Evolutionary conservation across 2,888 invertebrate species (phyloP).

Genomic region (Cataglyphis rosenhaueri): DNA sequence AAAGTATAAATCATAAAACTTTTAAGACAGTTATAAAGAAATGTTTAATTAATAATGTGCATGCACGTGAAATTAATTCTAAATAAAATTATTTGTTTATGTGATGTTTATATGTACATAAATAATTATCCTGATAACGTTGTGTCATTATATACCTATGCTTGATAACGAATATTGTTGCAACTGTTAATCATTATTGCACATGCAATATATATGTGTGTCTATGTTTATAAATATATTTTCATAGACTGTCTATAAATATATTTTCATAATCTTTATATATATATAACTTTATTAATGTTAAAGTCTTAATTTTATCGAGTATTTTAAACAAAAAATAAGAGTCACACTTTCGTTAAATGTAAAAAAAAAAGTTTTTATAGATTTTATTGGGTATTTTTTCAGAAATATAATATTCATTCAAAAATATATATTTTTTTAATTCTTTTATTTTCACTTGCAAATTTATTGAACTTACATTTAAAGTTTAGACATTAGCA

Average conservation of each 20-base stretch:
- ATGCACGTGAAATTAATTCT: not conserved
- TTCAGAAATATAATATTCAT: not conserved
- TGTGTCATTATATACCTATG: not conserved
- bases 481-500: not conserved
- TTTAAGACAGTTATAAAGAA: not conserved
- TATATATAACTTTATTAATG: not conserved
- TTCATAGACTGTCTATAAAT: not conserved
- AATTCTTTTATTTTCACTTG: not conserved
- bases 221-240: not conserved
- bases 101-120: not conserved
- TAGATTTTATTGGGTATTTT: not conserved
- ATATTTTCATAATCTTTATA: not conserved
- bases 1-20: not conserved
- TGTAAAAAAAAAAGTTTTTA: not conserved
- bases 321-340: conserved; percentile 35
- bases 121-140: not conserved
- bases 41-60: not conserved
- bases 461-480: not conserved
- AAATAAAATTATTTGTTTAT: not conserved
- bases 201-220: not conserved
- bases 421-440: not conserved
- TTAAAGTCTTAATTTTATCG: not conserved
- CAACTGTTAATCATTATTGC: not conserved
- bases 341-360: not conserved
- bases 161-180: not conserved